A percentile compares a stretch with the other conserved stretches of the same genome.
These are phyloP conservation scores for Heteromyza rotundicornis DNA, from an alignment of 2,888 invertebrate species.

Conservation along the genomic window DNA sequence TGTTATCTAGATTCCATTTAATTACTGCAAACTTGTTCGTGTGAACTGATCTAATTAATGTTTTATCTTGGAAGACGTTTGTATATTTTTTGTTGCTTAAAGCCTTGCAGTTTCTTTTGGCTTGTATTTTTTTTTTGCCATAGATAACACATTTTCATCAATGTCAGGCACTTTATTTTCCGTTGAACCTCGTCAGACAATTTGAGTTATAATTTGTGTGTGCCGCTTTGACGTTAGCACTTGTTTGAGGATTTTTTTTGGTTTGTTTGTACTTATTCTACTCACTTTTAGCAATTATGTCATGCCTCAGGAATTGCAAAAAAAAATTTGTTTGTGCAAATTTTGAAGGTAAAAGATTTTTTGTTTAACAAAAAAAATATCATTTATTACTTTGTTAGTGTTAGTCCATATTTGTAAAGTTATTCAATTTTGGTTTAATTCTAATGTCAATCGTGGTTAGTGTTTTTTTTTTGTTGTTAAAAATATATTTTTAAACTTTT, in stretches of 20 bases:
- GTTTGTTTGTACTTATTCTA: no score
- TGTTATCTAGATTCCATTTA: no score
- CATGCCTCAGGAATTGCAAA: conserved; percentile 13
- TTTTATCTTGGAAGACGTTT: conserved; percentile 5
- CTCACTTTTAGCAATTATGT: conserved; percentile 26
- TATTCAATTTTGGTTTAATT: no score
- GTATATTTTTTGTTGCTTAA: background rate
- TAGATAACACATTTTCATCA: conserved; percentile 8
- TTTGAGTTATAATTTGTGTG: conserved; percentile 1
- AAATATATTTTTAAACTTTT: background rate
- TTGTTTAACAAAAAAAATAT: background rate
- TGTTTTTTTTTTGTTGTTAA: no score
- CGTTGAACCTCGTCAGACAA: background rate
- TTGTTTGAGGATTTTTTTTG: conserved; percentile 2
- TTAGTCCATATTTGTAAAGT: no score
- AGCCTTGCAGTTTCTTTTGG: background rate
- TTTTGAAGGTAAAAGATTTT: background rate
- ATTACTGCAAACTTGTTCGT: conserved; percentile 12
- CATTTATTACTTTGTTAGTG: background rate
- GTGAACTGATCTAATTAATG: conserved; percentile 21
- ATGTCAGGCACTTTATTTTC: conserved; percentile 16
- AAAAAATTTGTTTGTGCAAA: background rate
- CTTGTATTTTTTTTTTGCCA: background rate
- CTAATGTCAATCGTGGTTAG: background rate
- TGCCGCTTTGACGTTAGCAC: background rate